Percentiles rank a stretch among this genome's conserved stretches.
These are phyloP conservation scores for Gallinago stenura DNA, from an alignment of 2,797 vertebrate genomes.

Conservation along the genomic window DNA sequence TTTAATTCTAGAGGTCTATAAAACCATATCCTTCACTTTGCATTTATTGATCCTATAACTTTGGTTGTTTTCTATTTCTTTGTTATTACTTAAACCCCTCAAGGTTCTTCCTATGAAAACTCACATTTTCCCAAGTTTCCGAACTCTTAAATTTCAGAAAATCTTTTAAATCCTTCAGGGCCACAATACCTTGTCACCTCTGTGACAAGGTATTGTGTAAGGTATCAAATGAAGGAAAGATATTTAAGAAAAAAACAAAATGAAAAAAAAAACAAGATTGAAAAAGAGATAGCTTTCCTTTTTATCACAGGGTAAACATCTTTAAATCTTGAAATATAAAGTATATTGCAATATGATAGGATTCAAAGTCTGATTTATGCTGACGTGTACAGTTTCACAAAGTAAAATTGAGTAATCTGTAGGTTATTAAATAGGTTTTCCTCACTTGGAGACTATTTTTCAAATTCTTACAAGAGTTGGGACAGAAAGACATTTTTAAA, in stretches of 20 bases:
- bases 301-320: not conserved
- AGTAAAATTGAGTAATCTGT: not conserved
- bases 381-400: not conserved
- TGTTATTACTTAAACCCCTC: not conserved
- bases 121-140: not conserved
- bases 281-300: not conserved
- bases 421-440: not conserved
- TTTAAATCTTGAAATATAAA: not conserved
- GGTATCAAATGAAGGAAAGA: not conserved
- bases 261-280: not conserved
- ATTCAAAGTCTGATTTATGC: not conserved
- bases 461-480: not conserved
- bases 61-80: not conserved
- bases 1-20: not conserved
- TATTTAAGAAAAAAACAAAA: not conserved
- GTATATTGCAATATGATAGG: not conserved
- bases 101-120: not conserved
- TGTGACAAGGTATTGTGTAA: not conserved
- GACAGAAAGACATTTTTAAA: not conserved
- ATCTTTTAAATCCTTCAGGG: not conserved
- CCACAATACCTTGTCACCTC: not conserved
- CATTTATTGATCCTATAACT: not conserved
- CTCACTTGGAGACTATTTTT: not conserved
- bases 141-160: not conserved
- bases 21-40: not conserved